phyloP scores from a whole-genome alignment of 1,140 invertebrate species.

The Polypedilum pembai region DNA sequence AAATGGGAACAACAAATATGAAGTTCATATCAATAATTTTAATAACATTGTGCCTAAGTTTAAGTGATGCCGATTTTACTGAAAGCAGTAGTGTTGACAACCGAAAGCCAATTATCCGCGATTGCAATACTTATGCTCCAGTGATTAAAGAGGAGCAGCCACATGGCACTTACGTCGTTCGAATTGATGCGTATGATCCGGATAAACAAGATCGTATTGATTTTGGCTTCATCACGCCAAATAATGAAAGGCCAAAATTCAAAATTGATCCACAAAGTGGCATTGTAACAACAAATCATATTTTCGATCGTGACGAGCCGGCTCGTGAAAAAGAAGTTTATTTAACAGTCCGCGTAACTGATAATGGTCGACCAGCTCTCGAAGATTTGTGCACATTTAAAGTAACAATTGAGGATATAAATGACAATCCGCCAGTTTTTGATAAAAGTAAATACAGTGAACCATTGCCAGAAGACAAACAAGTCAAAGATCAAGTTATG shows the following conservation, averaged over 20 bases:
- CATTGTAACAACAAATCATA: slow-evolving; percentile 62
- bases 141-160: slow-evolving; percentile 57
- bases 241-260: slow-evolving; percentile 67
- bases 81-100: slow-evolving; percentile 43
- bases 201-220: slow-evolving; percentile 69
- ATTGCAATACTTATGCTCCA: slow-evolving; percentile 57
- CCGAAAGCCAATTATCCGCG: slow-evolving; percentile 60
- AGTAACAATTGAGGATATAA: slow-evolving; percentile 77
- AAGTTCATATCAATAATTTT: slow-evolving; percentile 24
- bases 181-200: slow-evolving; percentile 56
- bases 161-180: slow-evolving; percentile 51
- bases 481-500: slow-evolving; percentile 61
- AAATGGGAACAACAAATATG: slow-evolving; percentile 6
- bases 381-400: slow-evolving; percentile 83
- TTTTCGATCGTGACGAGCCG: slow-evolving; percentile 79
- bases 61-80: background rate
- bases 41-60: background rate
- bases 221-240: slow-evolving; percentile 69
- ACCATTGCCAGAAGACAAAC: slow-evolving; percentile 41
- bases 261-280: slow-evolving; percentile 67
- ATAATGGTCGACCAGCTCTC: slow-evolving; percentile 73
- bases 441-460: slow-evolving; percentile 63
- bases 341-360: slow-evolving; percentile 67
- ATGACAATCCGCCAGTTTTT: slow-evolving; percentile 79
- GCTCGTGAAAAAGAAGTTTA: slow-evolving; percentile 67